phyloP scores from a whole-genome alignment of 2,797 vertebrate species.

The Anas bahamensis region DNA sequence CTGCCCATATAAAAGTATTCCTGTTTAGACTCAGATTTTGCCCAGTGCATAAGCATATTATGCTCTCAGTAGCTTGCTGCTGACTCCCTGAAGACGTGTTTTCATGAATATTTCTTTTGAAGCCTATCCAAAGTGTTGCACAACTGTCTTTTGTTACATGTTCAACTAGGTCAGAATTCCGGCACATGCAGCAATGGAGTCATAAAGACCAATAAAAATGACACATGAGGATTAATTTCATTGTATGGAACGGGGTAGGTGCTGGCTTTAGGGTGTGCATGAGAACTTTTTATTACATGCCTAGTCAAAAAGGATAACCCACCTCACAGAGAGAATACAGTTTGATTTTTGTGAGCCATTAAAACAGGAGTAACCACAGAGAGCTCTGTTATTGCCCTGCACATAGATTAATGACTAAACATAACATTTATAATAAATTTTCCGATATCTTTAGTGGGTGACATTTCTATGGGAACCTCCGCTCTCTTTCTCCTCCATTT shows the following conservation, averaged over 20 bases:
- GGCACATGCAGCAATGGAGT: not conserved
- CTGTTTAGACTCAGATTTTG: not conserved
- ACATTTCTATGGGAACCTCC: not conserved
- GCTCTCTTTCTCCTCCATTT: not conserved
- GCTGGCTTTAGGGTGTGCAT: not conserved
- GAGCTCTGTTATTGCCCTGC: conserved; percentile 3
- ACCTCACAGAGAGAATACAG: not conserved
- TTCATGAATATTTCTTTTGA: not conserved
- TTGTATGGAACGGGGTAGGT: not conserved
- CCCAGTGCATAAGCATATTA: not conserved
- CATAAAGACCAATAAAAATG: not conserved
- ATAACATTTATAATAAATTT: conserved; percentile 15
- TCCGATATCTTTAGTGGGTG: not conserved
- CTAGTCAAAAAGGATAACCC: conserved; percentile 12
- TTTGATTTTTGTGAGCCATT: not conserved
- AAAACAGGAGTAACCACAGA: conserved; percentile 3
- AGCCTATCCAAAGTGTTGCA: not conserved
- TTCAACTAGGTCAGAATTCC: not conserved
- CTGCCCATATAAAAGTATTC: not conserved
- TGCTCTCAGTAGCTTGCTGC: not conserved
- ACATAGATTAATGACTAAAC: not conserved
- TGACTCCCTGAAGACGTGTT: not conserved
- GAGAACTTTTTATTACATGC: not conserved
- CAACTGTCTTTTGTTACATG: not conserved
- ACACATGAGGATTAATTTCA: not conserved